phyloP scores from a whole-genome alignment of 2,797 vertebrate genomes.

The Hozukius guyotensis region DNA sequence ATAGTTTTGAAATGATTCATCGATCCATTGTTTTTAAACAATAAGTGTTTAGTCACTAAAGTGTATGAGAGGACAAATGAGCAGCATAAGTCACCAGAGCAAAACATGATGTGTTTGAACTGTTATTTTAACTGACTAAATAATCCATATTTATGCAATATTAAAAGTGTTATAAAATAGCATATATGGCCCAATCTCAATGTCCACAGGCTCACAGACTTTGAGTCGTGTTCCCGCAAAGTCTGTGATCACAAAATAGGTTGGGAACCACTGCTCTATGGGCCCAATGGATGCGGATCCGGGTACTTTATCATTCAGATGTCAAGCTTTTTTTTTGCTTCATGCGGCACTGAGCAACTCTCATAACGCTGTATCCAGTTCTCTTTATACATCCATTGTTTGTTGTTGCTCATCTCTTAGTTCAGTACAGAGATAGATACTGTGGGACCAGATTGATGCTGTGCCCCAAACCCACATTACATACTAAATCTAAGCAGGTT shows the following conservation, averaged over 20 bases:
- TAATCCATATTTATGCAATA: neutral
- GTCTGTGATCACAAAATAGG: no score
- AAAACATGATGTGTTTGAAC: neutral
- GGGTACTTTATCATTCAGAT: no score
- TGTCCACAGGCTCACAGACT: neutral
- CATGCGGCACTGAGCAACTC: no score
- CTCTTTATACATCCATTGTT: no score
- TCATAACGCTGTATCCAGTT: no score
- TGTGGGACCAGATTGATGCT: neutral
- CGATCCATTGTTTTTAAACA: neutral
- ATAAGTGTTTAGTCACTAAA: neutral
- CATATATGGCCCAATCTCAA: neutral
- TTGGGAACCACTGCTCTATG: no score
- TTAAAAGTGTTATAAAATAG: neutral
- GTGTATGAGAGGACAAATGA: neutral
- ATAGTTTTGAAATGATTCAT: neutral
- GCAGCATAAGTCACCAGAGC: neutral
- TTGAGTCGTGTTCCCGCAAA: neutral
- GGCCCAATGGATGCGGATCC: accelerated
- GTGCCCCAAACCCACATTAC: neutral
- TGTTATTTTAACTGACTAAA: neutral
- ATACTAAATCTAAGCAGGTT: neutral
- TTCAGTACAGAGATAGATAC: neutral
- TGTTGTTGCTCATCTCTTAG: no score
- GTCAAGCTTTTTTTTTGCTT: no score